phyloP scores from a whole-genome alignment of 1,140 invertebrate genomes.

The Macrobrachium nipponense region DNA sequence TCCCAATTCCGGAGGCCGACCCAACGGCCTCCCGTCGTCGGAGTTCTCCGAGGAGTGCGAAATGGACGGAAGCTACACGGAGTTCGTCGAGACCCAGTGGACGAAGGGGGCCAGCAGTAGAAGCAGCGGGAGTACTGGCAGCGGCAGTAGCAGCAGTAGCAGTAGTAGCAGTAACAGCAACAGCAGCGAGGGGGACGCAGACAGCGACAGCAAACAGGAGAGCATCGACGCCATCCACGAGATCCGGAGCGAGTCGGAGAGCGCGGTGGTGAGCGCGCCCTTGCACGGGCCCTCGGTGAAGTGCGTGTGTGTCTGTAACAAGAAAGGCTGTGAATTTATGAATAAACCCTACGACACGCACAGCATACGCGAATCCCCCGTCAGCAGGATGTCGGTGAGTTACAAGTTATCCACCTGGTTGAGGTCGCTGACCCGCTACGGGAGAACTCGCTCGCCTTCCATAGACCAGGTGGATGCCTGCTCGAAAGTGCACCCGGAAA shows the following conservation, averaged over 20 bases:
- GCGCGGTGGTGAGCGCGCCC: slow-evolving; percentile 47
- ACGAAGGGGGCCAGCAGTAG: background rate
- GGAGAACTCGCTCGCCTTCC: slow-evolving; percentile 23
- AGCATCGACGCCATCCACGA: slow-evolving; percentile 15
- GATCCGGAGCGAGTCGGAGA: slow-evolving; percentile 46
- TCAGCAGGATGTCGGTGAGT: slow-evolving; percentile 26
- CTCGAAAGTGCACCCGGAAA: slow-evolving; percentile 43
- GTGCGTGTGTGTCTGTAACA: slow-evolving; percentile 62
- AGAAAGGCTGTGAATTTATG: slow-evolving; percentile 58
- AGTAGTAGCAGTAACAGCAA: slow-evolving; percentile 1
- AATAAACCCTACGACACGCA: slow-evolving; percentile 48
- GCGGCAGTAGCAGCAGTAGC: slow-evolving; percentile 21
- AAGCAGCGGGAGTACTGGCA: background rate
- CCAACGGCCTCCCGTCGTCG: background rate
- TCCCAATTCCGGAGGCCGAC: background rate
- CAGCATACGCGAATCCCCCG: slow-evolving; percentile 34
- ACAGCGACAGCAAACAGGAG: background rate
- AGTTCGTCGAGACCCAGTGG: slow-evolving; percentile 51
- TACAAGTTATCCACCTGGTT: slow-evolving; percentile 35
- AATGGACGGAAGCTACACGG: slow-evolving; percentile 45
- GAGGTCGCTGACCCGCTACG: slow-evolving; percentile 23
- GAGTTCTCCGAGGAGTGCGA: slow-evolving; percentile 44
- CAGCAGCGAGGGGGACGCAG: background rate
- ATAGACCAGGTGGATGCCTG: slow-evolving; percentile 43
- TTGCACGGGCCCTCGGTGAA: slow-evolving; percentile 43